These are phyloP conservation scores for Parauchenoglanis punctatus DNA, from an alignment of 2,797 vertebrate genomes.

Conservation along the genomic window DNA sequence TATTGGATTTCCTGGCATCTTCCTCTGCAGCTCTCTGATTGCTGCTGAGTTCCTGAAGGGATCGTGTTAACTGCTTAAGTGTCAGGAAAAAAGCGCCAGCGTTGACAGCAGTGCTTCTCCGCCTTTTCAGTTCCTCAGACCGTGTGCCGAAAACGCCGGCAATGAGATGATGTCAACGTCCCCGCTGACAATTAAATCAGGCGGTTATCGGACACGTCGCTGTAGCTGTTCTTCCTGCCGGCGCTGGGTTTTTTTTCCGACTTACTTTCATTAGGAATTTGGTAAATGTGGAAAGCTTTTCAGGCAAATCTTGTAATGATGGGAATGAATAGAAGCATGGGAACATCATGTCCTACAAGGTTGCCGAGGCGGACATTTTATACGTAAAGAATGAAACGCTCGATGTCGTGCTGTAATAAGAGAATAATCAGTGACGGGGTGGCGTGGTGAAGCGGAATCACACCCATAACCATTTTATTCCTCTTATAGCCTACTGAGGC, in stretches of 20 bases:
- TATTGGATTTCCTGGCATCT: constrained; percentile 43
- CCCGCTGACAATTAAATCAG: constrained; percentile 46
- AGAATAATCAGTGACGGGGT: not conserved
- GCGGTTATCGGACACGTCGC: constrained; percentile 36
- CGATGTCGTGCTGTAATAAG: not conserved
- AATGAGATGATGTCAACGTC: constrained; percentile 49
- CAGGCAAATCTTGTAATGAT: constrained; percentile 4
- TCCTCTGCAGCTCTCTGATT: constrained; percentile 46
- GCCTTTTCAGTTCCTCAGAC: constrained; percentile 41
- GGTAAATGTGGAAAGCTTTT: constrained; percentile 7
- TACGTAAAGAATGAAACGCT: not conserved
- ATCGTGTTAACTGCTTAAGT: constrained; percentile 56
- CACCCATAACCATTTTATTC: not conserved
- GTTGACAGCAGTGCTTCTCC: constrained; percentile 45
- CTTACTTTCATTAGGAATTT: not conserved
- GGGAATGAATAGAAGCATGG: not conserved
- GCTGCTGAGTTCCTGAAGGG: constrained; percentile 45
- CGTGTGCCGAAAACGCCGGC: constrained; percentile 33
- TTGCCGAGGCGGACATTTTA: not conserved
- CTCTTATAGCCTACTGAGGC: not conserved
- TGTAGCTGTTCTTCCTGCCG: not conserved
- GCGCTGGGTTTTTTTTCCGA: not conserved
- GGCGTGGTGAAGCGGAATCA: not conserved
- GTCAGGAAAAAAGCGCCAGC: constrained; percentile 29
- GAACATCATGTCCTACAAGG: not conserved